Evolutionary conservation across 1,140 invertebrate genomes (phyloP).

Genomic region (Drosophila insularis): DNA sequence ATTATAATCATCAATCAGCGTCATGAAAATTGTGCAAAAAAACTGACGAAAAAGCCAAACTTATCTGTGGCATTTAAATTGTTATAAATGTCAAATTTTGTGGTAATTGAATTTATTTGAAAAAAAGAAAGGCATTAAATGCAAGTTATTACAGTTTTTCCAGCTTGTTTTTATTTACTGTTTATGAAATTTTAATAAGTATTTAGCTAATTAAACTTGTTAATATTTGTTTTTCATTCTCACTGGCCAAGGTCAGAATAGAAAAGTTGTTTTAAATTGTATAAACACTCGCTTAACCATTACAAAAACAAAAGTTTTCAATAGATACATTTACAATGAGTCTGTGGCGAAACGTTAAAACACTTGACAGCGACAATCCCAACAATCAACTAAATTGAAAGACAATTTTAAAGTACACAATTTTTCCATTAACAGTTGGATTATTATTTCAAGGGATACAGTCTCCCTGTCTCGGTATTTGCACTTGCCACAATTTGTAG

Average conservation of each 20-base stretch:
- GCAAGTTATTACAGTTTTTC: not conserved
- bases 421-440: conserved; percentile 27
- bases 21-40: conserved; percentile 46
- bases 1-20: conserved; percentile 59
- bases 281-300: not conserved
- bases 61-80: conserved; percentile 24
- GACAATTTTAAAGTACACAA: conserved; percentile 44
- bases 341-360: not conserved
- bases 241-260: not conserved
- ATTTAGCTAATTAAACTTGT: conserved; percentile 34
- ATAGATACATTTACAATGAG: not conserved
- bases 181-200: conserved; percentile 32
- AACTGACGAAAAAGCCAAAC: conserved; percentile 17
- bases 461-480: not conserved
- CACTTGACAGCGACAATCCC: conserved; percentile 12
- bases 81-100: not conserved
- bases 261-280: not conserved
- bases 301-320: not conserved
- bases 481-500: conserved; percentile 17
- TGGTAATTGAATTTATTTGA: conserved; percentile 13
- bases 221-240: not conserved
- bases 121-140: conserved; percentile 19
- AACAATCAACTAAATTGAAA: conserved; percentile 43
- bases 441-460: conserved; percentile 10
- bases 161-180: not conserved